Evolutionary conservation across 2,797 vertebrate species (phyloP).

Genomic region (Lutjanus campechanus): DNA sequence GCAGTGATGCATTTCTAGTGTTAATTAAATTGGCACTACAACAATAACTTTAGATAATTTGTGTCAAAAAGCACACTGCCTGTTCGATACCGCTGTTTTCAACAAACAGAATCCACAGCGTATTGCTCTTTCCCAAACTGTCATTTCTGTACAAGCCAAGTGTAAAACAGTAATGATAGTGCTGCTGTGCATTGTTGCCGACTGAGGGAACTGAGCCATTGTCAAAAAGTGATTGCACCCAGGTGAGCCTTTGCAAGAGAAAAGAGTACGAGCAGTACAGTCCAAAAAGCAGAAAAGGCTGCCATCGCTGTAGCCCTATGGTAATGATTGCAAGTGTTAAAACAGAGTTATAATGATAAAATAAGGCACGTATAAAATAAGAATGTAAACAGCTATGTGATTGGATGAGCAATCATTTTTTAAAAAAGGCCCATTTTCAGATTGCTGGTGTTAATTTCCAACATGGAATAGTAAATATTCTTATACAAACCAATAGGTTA

Average conservation of each 20-base stretch:
- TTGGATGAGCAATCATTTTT: conserved; percentile 21
- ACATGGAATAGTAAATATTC: conserved; percentile 54
- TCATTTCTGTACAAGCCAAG: conserved; percentile 21
- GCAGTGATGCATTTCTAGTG: conserved; percentile 2
- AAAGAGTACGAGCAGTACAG: background rate
- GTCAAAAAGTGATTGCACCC: conserved; percentile 65
- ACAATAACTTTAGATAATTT: background rate
- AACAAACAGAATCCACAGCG: background rate
- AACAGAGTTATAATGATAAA: conserved; percentile 38
- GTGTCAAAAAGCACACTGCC: conserved; percentile 6
- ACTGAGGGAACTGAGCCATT: conserved; percentile 57
- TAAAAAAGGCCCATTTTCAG: conserved; percentile 19
- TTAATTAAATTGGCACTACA: conserved; percentile 25
- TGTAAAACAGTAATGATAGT: conserved; percentile 40
- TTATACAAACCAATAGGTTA: conserved; percentile 32
- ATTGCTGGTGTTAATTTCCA: conserved; percentile 60
- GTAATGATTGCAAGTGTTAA: conserved; percentile 29
- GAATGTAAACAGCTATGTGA: conserved; percentile 45
- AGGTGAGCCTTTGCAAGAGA: conserved; percentile 44
- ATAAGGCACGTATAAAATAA: conserved; percentile 60
- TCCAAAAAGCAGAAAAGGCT: conserved; percentile 1
- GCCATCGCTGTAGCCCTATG: background rate
- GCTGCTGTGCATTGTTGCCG: conserved; percentile 52
- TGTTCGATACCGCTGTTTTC: background rate
- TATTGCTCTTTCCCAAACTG: conserved; percentile 4